Conservation (phyloP, 2,797 vertebrate species). For the Spea hammondii region DNA sequence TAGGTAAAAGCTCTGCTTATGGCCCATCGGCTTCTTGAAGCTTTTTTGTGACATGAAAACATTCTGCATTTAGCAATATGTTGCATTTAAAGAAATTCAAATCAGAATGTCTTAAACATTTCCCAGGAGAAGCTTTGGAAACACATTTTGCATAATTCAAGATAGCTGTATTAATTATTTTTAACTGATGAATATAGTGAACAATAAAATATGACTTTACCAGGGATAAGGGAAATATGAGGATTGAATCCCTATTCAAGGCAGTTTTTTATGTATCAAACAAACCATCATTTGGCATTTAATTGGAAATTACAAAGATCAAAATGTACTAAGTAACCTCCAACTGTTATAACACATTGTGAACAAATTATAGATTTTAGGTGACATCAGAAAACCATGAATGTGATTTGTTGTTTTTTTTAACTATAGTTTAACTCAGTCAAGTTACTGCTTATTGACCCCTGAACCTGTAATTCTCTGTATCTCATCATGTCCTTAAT, state of each 20-base stretch:
- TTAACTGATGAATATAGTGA: not conserved
- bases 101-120: not conserved
- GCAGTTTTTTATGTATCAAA: conserved; percentile 10
- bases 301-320: conserved; percentile 6
- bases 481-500: no score
- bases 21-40: not conserved
- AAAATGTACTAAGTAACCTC: conserved; percentile 6
- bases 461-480: no score
- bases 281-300: conserved; percentile 15
- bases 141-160: not conserved
- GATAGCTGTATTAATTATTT: not conserved
- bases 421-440: no score
- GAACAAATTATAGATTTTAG: conserved; percentile 21
- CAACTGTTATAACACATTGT: conserved; percentile 8
- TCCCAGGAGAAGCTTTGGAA: not conserved
- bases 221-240: not conserved
- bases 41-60: not conserved
- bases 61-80: not conserved
- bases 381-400: not conserved
- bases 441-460: no score
- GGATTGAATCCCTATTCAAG: conserved; percentile 3
- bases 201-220: not conserved
- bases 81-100: not conserved
- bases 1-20: not conserved
- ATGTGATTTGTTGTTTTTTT: not conserved